Evolutionary conservation across 2,113 vertebrate species (phyloP).

Genomic region (Guaruba guarouba): DNA sequence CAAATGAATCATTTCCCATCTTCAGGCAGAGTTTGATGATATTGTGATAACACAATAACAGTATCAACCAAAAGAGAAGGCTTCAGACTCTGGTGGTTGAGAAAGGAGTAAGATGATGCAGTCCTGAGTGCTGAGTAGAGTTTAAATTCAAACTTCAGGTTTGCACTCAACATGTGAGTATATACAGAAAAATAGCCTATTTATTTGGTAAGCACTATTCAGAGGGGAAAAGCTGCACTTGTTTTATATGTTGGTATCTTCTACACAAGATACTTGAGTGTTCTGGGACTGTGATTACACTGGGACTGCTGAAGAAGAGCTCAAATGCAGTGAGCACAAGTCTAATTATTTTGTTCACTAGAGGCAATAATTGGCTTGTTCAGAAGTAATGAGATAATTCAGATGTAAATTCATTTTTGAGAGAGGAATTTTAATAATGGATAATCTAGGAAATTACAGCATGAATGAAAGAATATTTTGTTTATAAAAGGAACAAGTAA

Average conservation of each 20-base stretch:
- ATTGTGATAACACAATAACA: neutral
- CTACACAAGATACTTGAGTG: neutral
- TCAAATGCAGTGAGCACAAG: neutral
- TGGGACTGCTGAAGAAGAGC: neutral
- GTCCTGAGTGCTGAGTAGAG: neutral
- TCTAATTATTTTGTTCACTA: conserved; percentile 69
- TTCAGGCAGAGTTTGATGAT: neutral
- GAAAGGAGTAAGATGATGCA: neutral
- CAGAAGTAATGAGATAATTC: conserved; percentile 74
- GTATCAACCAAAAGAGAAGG: neutral
- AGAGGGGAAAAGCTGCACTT: neutral
- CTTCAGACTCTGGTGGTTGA: neutral
- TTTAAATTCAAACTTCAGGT: neutral
- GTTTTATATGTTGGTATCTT: neutral
- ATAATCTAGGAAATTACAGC: conserved; percentile 70
- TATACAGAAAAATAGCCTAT: neutral
- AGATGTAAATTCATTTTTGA: conserved; percentile 76
- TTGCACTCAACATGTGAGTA: neutral
- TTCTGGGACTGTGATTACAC: neutral
- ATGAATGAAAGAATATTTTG: conserved; percentile 56
- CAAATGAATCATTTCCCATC: neutral
- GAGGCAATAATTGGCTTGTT: conserved; percentile 71
- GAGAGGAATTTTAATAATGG: conserved; percentile 71
- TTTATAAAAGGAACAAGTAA: conserved; percentile 48
- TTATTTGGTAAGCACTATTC: neutral